phyloP scores from a whole-genome alignment of 2,888 invertebrate genomes.

The Congeria kusceri region DNA sequence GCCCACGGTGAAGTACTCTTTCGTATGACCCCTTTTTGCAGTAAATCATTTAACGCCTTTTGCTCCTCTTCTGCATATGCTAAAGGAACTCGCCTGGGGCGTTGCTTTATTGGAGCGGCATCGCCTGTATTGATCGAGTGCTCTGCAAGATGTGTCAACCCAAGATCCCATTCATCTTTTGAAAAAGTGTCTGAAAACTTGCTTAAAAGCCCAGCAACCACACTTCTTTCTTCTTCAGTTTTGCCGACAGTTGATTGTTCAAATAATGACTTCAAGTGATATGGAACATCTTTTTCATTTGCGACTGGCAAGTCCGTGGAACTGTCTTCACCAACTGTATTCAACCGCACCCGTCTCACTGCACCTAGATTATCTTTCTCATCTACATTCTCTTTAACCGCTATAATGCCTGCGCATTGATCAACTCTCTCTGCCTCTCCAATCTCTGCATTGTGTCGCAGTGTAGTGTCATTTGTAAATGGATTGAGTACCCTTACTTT shows the following conservation, averaged over 20 bases:
- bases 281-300: background rate
- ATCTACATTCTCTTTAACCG: background rate
- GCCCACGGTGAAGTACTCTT: constrained; percentile 35
- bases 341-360: background rate
- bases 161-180: constrained; percentile 46
- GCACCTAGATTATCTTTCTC: constrained; percentile 12
- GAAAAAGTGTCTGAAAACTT: constrained; percentile 37
- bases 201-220: constrained; percentile 19
- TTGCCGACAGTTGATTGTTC: constrained; percentile 1
- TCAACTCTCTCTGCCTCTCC: constrained; percentile 23
- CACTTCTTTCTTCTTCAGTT: constrained; percentile 8
- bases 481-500: background rate
- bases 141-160: constrained; percentile 35
- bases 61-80: constrained; percentile 50
- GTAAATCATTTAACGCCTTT: constrained; percentile 40
- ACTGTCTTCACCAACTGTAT: too few species aligned
- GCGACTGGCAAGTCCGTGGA: background rate
- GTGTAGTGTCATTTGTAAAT: constrained; percentile 4
- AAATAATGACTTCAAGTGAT: background rate
- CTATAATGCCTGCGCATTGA: background rate
- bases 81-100: constrained; percentile 42
- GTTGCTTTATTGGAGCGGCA: constrained; percentile 44
- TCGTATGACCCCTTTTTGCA: constrained; percentile 25
- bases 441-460: constrained; percentile 17
- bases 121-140: constrained; percentile 44